Evolutionary conservation across 1,140 invertebrate species (phyloP).

Genomic region (Scaptodrosophila lebanonensis): DNA sequence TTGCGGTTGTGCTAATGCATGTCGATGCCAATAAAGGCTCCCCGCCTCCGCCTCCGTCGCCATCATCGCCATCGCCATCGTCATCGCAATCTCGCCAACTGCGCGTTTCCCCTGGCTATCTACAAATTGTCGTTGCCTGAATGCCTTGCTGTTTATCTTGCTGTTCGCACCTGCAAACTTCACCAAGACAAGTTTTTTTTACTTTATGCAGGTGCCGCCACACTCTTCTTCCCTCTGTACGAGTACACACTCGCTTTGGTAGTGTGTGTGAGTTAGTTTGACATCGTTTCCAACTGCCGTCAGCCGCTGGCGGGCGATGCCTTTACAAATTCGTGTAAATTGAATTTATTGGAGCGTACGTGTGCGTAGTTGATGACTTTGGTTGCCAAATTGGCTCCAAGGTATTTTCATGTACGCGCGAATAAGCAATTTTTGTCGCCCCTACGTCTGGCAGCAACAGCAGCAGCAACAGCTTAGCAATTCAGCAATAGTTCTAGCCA

Average conservation of each 20-base stretch:
- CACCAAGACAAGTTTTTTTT: conserved; percentile 44
- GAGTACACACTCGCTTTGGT: too few species aligned
- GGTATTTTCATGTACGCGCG: conserved; percentile 40
- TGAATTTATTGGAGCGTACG: conserved; percentile 72
- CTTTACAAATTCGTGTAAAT: conserved; percentile 74
- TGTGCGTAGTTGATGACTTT: conserved; percentile 68
- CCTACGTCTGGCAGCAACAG: conserved; percentile 14
- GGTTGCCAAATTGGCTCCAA: conserved; percentile 61
- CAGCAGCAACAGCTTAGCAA: background rate
- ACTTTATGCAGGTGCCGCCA: too few species aligned
- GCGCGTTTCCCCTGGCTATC: background rate
- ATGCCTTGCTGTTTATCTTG: conserved; percentile 57
- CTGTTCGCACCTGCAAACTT: conserved; percentile 71
- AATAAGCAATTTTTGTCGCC: conserved; percentile 36
- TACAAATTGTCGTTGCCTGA: background rate
- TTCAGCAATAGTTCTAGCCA: conserved; percentile 59
- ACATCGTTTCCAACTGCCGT: background rate
- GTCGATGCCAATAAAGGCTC: conserved; percentile 63
- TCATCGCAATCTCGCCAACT: background rate
- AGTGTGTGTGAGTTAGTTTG: conserved; percentile 9
- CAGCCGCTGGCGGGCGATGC: conserved; percentile 21
- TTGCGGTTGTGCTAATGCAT: conserved; percentile 65
- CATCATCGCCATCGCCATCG: conserved; percentile 1
- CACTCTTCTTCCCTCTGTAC: too few species aligned
- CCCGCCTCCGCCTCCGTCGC: conserved; percentile 4